Evolutionary conservation across 2,888 invertebrate genomes (phyloP), one percentile per base, ranked within the genome.

Genomic region (Axea sp.): DNA sequence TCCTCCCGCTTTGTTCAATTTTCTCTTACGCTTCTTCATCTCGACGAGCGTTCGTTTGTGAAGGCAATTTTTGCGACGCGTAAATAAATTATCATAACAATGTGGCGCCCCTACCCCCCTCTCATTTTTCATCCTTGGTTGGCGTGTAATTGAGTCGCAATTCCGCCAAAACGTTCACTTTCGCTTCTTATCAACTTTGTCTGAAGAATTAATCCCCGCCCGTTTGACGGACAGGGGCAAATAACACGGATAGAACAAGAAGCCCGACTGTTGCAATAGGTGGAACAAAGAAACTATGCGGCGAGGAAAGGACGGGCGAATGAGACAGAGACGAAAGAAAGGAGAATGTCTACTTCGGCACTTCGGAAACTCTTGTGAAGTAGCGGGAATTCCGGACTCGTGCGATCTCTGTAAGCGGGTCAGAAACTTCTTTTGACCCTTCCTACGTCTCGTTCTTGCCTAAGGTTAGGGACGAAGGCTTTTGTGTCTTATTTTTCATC

Each of bases 341-440:
- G 49, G 76, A 47, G 79, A 79, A 78, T 79, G 79, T 81, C 81
- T 80, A 80, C 80, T 81, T 83, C 79, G 80, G 78, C 82, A 84
- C 84, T 84, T 84, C 59, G 83, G 78, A 85, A 86, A 85, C 83
- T 83, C 84, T 81, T 78, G 80, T 79, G 79, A 84, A 85, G 84
- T 83, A 81, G 80, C 81, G 78, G 80, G 80, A 84, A 84, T 82
- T 84, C 82, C 78, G 77, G 78, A 79, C 80, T 79, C 78, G 78
- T 75, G 79, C 82, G 77, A 78, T 78, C 80, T 76, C 80, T 49
- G 77, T 86, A 86, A 87, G 86, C 86, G 83, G 87, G 87, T 87
- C 87, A 86, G 84, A 86, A 86, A 86, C 84, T 87, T 86, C 85
- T 87, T 86, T 85, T 83, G 81, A 82, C 82, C 84, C 84, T 81